These are phyloP conservation scores for Caenorhabditis afra DNA, from an alignment of 2,888 invertebrate genomes.

Conservation along the genomic window DNA sequence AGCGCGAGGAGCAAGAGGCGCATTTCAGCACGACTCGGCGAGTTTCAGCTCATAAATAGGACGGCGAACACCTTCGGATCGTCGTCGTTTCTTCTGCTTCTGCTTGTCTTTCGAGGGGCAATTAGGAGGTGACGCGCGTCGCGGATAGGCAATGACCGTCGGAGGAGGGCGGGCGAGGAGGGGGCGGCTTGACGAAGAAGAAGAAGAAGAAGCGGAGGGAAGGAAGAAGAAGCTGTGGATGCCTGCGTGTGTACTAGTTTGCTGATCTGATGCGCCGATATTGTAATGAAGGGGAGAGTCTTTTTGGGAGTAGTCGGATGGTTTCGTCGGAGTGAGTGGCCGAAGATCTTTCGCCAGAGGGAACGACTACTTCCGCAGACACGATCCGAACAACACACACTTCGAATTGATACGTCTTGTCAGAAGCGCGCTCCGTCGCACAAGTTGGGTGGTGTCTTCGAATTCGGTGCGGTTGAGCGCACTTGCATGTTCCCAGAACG, in stretches of 20 bases:
- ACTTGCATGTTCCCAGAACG: too few species aligned
- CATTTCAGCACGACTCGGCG: conserved; percentile 25
- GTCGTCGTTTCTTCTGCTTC: conserved; percentile 16
- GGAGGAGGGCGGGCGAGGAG: conserved; percentile 37
- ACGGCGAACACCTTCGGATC: conserved; percentile 29
- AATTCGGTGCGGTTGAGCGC: too few species aligned
- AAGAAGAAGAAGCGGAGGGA: conserved; percentile 22
- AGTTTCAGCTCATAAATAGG: conserved; percentile 42
- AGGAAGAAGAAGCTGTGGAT: conserved; percentile 51
- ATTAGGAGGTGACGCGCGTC: conserved; percentile 48
- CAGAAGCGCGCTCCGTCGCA: too few species aligned
- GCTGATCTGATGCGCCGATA: conserved; percentile 60
- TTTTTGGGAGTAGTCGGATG: conserved; percentile 38
- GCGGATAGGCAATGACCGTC: conserved; percentile 52
- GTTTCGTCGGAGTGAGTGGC: conserved; percentile 24
- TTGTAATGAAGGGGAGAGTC: conserved; percentile 53
- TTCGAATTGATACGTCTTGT: too few species aligned
- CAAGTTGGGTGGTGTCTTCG: too few species aligned
- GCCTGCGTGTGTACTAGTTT: conserved; percentile 49
- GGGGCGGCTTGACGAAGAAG: conserved; percentile 29
- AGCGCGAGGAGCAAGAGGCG: conserved; percentile 42
- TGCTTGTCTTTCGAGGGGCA: conserved; percentile 21
- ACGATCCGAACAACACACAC: too few species aligned
- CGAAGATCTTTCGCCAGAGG: conserved; percentile 1
- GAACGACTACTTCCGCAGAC: not conserved